Base-by-base conservation (phyloP, 2,797 vertebrate genomes). In the Pangasius larnaudii region DNA sequence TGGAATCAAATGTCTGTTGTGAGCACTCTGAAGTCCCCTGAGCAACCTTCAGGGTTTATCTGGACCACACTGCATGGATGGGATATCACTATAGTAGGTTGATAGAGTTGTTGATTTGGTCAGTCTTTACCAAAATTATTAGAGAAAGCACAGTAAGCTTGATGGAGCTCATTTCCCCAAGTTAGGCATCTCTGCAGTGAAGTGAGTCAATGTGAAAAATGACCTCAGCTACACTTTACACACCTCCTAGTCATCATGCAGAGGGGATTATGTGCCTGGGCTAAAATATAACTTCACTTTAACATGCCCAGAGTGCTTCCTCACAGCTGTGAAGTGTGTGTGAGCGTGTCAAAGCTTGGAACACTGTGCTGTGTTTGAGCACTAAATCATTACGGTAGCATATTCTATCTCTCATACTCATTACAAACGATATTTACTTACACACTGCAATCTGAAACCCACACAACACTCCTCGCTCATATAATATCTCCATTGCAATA, bases 181-280 rank as follows among this genome's bases (percentile, higher is more conserved):
- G 10, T 59, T 9, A 78, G 49, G 49, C 51, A 78, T 56, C 51
- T 19, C 49, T 53, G 7, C n/a, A 78, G 9, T 56, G 18, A 78
- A 78, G n/a, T 75, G 42, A 75, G 72, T 2, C 53, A 39, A 61
- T 65, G 9, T 78, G 14, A 65, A 74, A 24, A 65, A 19, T 5
- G 9, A 33, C 33, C 61, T 51, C 46, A 30, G 49, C 49, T 56
- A 42, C 49, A 69, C 42, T n/a, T 56, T 51, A 80, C 11, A 56
- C 61, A 67, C 14, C 27, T 67, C 74, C 46, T 30, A 69, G 61
- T 58, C 61, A 71, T 71, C 33, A 39, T 36, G 77, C 63, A 36
- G 51, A 71, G 82, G 85, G 69, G 72, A 59, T 78, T 86, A 77
- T 84, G 24, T 53, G 71, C n/a, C 58, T 77, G 69, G 0, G 42